Percentiles rank a stretch among this genome's conserved stretches.
Evolutionary conservation across 2,888 invertebrate genomes (phyloP).

Genomic region (Stenichneumon culpator): DNA sequence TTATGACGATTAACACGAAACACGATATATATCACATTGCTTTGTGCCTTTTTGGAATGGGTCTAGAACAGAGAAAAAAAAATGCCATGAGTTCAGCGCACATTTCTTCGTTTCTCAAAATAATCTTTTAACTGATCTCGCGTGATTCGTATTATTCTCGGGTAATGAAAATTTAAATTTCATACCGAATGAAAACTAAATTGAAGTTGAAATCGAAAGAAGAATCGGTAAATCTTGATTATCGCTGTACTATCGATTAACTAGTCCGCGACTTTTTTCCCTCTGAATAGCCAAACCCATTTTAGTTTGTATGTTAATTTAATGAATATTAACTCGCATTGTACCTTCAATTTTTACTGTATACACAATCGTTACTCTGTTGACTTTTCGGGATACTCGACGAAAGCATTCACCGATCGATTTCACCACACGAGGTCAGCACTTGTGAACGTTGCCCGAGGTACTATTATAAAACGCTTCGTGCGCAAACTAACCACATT

Average conservation of each 20-base stretch:
- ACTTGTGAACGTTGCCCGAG: slow-evolving; percentile 46
- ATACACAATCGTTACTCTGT: slow-evolving; percentile 4
- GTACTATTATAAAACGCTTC: slow-evolving; percentile 23
- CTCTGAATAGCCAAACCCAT: not conserved
- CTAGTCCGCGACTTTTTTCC: not conserved
- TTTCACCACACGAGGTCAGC: slow-evolving; percentile 68
- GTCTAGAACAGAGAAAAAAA: slow-evolving; percentile 59
- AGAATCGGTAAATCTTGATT: not conserved
- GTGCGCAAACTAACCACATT: not conserved
- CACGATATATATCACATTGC: slow-evolving; percentile 43
- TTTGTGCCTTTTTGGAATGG: slow-evolving; percentile 48
- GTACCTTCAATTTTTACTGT: slow-evolving; percentile 1
- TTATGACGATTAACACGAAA: slow-evolving; percentile 27
- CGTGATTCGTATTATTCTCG: not conserved
- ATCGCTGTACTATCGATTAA: slow-evolving; percentile 1
- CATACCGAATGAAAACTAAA: not conserved
- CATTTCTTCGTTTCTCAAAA: not conserved
- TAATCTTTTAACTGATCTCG: not conserved
- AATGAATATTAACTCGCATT: not conserved
- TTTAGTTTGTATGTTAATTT: not conserved
- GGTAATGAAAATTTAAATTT: not conserved
- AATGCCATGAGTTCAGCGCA: not conserved
- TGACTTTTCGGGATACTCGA: slow-evolving; percentile 19
- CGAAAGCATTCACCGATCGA: slow-evolving; percentile 62
- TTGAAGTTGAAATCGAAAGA: not conserved